These are phyloP conservation scores for Phalacrocorax aristotelis DNA, from an alignment of 2,113 vertebrate species.

Conservation along the genomic window DNA sequence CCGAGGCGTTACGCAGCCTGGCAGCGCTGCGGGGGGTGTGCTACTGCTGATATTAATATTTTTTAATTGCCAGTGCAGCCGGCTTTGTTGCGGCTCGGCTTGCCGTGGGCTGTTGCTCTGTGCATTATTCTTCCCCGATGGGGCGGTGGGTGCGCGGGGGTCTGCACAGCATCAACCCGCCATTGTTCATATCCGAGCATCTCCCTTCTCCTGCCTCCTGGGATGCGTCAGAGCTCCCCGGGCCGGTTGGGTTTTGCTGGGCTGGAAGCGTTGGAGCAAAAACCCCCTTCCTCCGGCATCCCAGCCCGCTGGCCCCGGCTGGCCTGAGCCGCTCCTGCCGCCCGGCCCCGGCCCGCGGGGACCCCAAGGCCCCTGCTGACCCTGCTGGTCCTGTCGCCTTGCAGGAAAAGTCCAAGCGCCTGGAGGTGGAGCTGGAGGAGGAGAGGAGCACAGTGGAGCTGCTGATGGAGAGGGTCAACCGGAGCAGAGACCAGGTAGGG, in stretches of 20 bases:
- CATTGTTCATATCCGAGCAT: accelerated
- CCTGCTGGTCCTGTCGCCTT: accelerated
- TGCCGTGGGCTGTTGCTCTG: accelerated
- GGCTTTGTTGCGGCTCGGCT: not conserved
- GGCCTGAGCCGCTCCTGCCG: not conserved
- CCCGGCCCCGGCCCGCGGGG: accelerated
- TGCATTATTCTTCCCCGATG: accelerated
- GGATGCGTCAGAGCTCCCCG: not conserved
- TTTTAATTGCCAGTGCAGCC: not conserved
- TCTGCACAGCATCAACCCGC: accelerated
- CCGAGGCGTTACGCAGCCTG: not conserved
- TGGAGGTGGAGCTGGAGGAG: constrained; percentile 90
- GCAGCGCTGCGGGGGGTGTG: not conserved
- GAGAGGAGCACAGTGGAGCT: constrained; percentile 87
- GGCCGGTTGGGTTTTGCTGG: not conserved
- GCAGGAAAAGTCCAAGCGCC: constrained; percentile 84
- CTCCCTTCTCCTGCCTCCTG: not conserved
- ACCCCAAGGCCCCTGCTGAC: accelerated
- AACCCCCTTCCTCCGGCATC: not conserved
- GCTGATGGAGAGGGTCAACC: constrained; percentile 82
- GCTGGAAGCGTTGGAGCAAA: not conserved
- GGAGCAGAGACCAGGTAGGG: constrained; percentile 89
- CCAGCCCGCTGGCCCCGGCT: not conserved
- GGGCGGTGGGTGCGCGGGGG: accelerated
- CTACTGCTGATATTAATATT: not conserved